Evolutionary conservation across 1,140 invertebrate genomes (phyloP).

Genomic region (Lepidurus couesii): DNA sequence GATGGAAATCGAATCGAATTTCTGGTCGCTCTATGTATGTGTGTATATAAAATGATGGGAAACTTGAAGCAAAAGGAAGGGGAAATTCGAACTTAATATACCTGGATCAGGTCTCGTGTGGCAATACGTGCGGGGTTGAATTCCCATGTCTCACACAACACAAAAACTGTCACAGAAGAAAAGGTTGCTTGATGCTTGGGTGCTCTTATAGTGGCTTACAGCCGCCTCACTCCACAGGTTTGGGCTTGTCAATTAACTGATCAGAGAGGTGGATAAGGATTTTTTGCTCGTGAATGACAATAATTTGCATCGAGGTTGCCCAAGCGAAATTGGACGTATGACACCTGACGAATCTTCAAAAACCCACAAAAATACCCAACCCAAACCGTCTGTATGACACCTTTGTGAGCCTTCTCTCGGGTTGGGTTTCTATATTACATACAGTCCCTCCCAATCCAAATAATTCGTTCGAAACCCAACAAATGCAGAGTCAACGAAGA

Average conservation of each 20-base stretch:
- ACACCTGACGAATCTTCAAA: not conserved
- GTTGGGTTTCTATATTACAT: not conserved
- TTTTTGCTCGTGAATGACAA: not conserved
- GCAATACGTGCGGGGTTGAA: not conserved
- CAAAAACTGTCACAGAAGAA: conserved; percentile 2
- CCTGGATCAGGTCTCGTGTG: conserved; percentile 5
- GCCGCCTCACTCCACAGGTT: not conserved
- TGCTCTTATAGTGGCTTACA: not conserved
- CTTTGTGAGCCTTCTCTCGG: not conserved
- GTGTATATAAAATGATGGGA: not conserved
- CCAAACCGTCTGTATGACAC: not conserved
- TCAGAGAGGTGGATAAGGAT: not conserved
- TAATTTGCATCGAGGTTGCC: conserved; percentile 1
- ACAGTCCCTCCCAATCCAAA: not conserved
- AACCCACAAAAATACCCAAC: too few relatives aligned
- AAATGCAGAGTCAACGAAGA: not conserved
- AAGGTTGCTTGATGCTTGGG: not conserved
- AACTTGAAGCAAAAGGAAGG: not conserved
- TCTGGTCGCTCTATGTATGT: not conserved
- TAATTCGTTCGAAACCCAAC: not conserved
- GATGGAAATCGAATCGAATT: not conserved
- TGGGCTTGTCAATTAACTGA: conserved; percentile 4
- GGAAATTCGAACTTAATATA: not conserved
- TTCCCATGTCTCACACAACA: not conserved
- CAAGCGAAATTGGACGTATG: not conserved